phyloP scores from a whole-genome alignment of 1,140 invertebrate species.

The Aphidius ervi region DNA sequence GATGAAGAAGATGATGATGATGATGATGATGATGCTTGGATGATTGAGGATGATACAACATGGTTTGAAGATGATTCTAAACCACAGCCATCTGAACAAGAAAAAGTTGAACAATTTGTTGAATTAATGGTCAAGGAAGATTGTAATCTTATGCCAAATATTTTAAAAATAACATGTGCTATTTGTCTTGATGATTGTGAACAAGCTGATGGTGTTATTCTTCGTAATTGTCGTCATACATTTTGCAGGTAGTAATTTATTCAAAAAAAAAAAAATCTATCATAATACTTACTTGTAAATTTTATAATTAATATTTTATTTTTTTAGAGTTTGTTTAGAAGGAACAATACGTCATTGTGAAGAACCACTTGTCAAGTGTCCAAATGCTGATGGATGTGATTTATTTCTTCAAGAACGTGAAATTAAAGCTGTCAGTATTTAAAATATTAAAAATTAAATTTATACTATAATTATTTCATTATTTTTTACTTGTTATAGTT shows the following conservation, averaged over 20 bases:
- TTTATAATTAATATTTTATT: not conserved
- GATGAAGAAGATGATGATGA: constrained; percentile 21
- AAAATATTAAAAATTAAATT: too few relatives aligned
- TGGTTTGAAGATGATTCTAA: too few relatives aligned
- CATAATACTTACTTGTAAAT: too few relatives aligned
- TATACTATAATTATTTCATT: too few relatives aligned
- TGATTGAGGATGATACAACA: constrained; percentile 18
- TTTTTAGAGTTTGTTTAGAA: constrained; percentile 62
- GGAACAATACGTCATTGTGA: constrained; percentile 74
- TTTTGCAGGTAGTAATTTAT: constrained; percentile 71
- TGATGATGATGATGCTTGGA: constrained; percentile 15
- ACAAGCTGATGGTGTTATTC: constrained; percentile 67
- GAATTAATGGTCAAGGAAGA: constrained; percentile 69
- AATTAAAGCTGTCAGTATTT: constrained; percentile 69
- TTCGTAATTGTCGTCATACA: constrained; percentile 84
- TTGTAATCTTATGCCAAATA: constrained; percentile 69
- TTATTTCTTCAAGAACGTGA: constrained; percentile 80
- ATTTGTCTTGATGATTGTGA: constrained; percentile 73
- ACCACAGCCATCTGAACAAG: constrained; percentile 21
- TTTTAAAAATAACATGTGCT: constrained; percentile 74
- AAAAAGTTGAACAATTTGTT: constrained; percentile 54
- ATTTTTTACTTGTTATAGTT: constrained; percentile 49
- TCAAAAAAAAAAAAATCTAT: not conserved
- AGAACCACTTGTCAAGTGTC: constrained; percentile 75
- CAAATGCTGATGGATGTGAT: constrained; percentile 75